Evolutionary conservation across 2,888 invertebrate species (phyloP), one percentile per base, ranked within the genome.

Genomic region (Sminthurinus aureus): DNA sequence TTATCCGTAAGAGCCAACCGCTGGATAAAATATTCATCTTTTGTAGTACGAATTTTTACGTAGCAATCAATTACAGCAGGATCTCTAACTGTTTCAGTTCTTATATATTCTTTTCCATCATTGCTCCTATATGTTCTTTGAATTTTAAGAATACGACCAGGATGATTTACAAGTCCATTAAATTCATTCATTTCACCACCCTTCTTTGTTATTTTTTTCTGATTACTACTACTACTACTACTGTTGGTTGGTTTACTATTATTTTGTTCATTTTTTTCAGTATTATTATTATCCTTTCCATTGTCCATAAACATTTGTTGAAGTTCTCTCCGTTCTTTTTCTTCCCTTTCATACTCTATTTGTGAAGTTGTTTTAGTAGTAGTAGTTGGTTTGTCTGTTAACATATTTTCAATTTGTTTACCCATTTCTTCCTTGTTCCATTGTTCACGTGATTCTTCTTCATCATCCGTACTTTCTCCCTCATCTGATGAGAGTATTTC

Each of bases 1-100:
- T 99, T 98, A 90, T 99, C 98, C 90, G 98, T 92, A 0, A 98
- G 96, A 0, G 98, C 98, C 90, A 98, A 99, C 90, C 98, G 97
- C 86, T 96, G 92, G 87, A 97, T 96, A 89, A 96, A 97, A 0
- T 94, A 92, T 81, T 96, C 96, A 89, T 99, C 98, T 90, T 98
- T 98, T 0, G 98, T 98, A 12, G 95, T 96, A n/a, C 99, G 93
- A 87, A 99, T 99, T 90, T 97, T 95, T 0, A 97, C 94, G 90
- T 99, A 99, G 0, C 98, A 97, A 90, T 99, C 99, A 86, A 99
- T 98, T 12, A 99, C 96, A 0, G 96, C 96, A 1, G 96, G 94
- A 87, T 98, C 96, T 0, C 98, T 93, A 0, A 99, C 98, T 18
- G 95, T 93, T 91, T 99, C 99, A 0, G 96, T 94, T 11, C 99